phyloP scores from a whole-genome alignment of 2,113 vertebrate species.

The Platichthys flesus region DNA sequence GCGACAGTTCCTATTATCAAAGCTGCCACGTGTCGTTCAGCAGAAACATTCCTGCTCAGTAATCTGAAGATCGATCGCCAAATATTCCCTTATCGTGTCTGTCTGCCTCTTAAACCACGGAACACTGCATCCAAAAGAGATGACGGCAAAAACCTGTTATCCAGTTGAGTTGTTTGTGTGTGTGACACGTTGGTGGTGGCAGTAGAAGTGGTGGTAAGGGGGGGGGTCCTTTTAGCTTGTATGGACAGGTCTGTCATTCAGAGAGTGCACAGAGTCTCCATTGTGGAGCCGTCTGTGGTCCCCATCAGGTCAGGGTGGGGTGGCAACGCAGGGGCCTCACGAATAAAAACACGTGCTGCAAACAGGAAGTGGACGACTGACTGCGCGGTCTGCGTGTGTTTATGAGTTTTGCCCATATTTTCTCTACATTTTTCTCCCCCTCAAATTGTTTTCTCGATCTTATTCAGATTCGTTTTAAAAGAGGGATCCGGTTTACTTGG shows the following conservation, averaged over 20 bases:
- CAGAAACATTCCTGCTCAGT: conserved; percentile 36
- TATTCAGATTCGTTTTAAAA: conserved; percentile 15
- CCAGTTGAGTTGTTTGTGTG: conserved; percentile 15
- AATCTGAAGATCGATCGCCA: conserved; percentile 56
- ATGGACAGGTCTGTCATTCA: conserved; percentile 78
- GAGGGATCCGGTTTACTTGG: neutral
- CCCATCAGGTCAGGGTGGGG: conserved; percentile 64
- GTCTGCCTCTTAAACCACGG: conserved; percentile 38
- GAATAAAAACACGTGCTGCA: conserved; percentile 74
- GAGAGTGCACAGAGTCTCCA: conserved; percentile 69
- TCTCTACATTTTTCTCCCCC: neutral
- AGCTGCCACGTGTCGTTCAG: conserved; percentile 10
- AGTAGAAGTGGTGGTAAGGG: neutral
- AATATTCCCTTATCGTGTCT: conserved; percentile 18
- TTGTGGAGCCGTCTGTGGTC: conserved; percentile 70
- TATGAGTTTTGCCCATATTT: conserved; percentile 37
- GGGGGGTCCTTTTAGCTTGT: conserved; percentile 51
- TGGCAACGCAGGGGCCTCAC: conserved; percentile 55
- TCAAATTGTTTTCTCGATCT: conserved; percentile 9
- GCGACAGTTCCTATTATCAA: neutral
- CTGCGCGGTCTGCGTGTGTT: conserved; percentile 31
- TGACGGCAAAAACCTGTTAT: conserved; percentile 44
- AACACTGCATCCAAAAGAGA: conserved; percentile 59
- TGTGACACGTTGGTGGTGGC: conserved; percentile 25
- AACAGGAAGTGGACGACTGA: conserved; percentile 70